Evolutionary conservation across 2,888 invertebrate species (phyloP), one percentile per base, ranked within the genome.

Genomic region (Tiliacea citrago): DNA sequence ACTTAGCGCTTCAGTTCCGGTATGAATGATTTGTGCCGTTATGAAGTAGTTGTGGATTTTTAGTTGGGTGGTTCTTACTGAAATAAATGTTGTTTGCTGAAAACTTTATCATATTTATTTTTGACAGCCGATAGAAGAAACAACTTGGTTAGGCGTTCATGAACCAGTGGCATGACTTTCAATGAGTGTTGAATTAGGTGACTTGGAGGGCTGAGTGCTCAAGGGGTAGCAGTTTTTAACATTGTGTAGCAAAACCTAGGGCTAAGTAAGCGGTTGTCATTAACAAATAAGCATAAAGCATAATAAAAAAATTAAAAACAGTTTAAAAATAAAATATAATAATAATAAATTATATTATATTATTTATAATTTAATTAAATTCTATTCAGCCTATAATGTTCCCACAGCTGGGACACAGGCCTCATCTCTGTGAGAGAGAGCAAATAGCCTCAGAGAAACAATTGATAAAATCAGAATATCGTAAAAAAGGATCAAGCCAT

Each of bases 1-100:
- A 72, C 39, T 81, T 63, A 42, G 53, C 55, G 66, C n/a, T 39
- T 51, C 2, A 67, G 69, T 74, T 79, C 67, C 69, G 66, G 29
- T 53, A 62, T 63, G 29, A 51, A 10, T 65, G 21, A 66, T 39
- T 68, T 18, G 16, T 62, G 21, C 35, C 24, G 58, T 75, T 75
- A 29, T 24, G 35, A 69, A 9, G 3, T 39, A 21, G 51, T 67
- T 24, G 24, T 29, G 49, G 29, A 21, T 45, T 58, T 58, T 7
- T 24, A 53, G 4, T 10, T 55, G 12, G 1, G 13, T 24, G n/a
- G 12, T n/a, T 53, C n/a, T 53, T 53, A 10, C 53, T 53, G 53
- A 42, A 39, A 39, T 39, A 39, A 39, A 4, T 4, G 39, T 39
- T 39, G 2, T 39, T 39, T 39, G 39, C 39, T 7, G 5, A 39